Percentiles rank a stretch among this genome's conserved stretches.
These are phyloP conservation scores for Helobdella robusta DNA, from an alignment of 2,888 invertebrate species.

Conservation along the genomic window DNA sequence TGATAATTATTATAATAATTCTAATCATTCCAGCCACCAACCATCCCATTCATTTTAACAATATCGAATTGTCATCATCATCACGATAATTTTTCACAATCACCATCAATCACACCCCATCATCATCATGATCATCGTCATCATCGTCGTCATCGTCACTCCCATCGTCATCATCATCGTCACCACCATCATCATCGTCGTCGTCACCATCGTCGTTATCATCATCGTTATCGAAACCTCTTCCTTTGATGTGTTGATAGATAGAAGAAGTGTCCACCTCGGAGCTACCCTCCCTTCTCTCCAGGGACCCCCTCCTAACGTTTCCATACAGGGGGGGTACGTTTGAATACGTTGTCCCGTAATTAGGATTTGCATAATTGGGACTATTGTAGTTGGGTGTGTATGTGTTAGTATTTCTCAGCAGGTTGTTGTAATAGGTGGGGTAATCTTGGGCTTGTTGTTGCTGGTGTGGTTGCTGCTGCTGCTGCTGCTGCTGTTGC, in stretches of 20 bases:
- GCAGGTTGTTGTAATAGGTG: no score
- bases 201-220: conserved; percentile 25
- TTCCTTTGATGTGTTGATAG: conserved; percentile 24
- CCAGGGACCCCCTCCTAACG: not conserved
- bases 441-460: no score
- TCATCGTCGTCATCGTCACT: not conserved
- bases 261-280: conserved; percentile 33
- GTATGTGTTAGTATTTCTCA: no score
- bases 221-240: conserved; percentile 24
- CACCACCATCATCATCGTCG: conserved; percentile 27
- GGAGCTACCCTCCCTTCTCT: conserved; percentile 17
- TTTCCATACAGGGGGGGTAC: not conserved
- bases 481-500: no score
- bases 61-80: conserved; percentile 16
- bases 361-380: not conserved
- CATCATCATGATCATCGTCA: no score
- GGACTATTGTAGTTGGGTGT: no score
- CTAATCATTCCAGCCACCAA: conserved; percentile 18
- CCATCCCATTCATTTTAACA: conserved; percentile 11
- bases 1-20: conserved; percentile 13
- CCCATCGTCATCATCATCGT: conserved; percentile 17
- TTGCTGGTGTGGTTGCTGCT: no score
- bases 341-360: not conserved
- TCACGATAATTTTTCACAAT: no score
- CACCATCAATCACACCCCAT: no score